Percentiles rank a stretch among this genome's conserved stretches.
Conservation (phyloP, 2,113 vertebrate species). For the Danionella cerebrum region DNA sequence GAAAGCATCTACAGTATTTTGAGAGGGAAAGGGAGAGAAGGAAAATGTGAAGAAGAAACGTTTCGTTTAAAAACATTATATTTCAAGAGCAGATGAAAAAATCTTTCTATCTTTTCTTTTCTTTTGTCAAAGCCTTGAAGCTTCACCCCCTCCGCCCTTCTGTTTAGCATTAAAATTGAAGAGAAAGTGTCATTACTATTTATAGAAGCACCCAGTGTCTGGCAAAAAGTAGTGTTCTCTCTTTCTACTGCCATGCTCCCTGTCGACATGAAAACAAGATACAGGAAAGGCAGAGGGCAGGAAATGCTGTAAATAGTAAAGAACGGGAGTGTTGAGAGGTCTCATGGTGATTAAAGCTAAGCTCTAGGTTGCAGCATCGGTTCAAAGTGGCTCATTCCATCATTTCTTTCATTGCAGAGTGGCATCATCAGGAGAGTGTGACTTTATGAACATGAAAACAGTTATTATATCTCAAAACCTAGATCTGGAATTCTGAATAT, state of each 20-base stretch:
- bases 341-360: background rate
- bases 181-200: conserved; percentile 22
- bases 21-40: background rate
- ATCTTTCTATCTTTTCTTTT: conserved; percentile 29
- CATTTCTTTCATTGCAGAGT: background rate
- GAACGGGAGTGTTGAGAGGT: background rate
- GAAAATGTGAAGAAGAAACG: background rate
- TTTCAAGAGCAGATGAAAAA: too few species aligned
- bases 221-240: conserved; percentile 2
- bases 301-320: background rate
- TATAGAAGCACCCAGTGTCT: background rate
- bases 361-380: background rate
- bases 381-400: background rate
- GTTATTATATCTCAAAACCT: background rate
- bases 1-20: background rate
- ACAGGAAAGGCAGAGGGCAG: conserved; percentile 3
- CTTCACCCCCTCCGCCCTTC: background rate
- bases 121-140: conserved; percentile 23
- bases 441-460: background rate
- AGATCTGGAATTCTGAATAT: background rate
- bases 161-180: conserved; percentile 4
- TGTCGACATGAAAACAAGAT: conserved; percentile 17
- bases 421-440: background rate
- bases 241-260: conserved; percentile 18
- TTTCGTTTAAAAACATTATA: too few species aligned